Conservation (phyloP, 1,140 invertebrate species). For the Aphidius gifuensis region DNA sequence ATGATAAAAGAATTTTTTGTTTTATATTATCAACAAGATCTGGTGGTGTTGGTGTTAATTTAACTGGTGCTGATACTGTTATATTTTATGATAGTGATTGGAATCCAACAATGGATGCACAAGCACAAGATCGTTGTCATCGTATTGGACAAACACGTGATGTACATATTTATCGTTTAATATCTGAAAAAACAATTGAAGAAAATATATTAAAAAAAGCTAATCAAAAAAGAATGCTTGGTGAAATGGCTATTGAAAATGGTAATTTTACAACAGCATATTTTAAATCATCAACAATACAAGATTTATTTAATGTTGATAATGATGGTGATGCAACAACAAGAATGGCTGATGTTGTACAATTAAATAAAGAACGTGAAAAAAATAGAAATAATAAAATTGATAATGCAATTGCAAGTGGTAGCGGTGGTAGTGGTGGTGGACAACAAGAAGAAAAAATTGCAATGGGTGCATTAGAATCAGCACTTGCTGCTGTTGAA, state of each 20-base stretch:
- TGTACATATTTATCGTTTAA: slow-evolving; percentile 97
- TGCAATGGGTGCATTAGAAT: slow-evolving; percentile 71
- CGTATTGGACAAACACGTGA: slow-evolving; percentile 98
- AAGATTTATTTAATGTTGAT: slow-evolving; percentile 86
- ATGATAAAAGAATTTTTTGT: slow-evolving; percentile 90
- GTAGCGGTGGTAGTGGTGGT: slow-evolving; percentile 5
- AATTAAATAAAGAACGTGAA: slow-evolving; percentile 54
- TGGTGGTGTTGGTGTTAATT: slow-evolving; percentile 97
- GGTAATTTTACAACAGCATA: slow-evolving; percentile 98
- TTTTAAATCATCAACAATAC: slow-evolving; percentile 91
- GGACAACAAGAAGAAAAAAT: slow-evolving; percentile 56
- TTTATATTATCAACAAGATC: slow-evolving; percentile 98
- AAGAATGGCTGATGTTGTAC: slow-evolving; percentile 64
- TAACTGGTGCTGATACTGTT: slow-evolving; percentile 98
- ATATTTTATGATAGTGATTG: slow-evolving; percentile 99
- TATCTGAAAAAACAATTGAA: slow-evolving; percentile 96
- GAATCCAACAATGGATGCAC: slow-evolving; percentile 99
- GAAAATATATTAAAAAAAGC: slow-evolving; percentile 99
- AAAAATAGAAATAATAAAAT: slow-evolving; percentile 38
- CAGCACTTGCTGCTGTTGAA: slow-evolving; percentile 85
- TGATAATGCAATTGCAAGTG: too few species aligned
- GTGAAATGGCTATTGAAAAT: slow-evolving; percentile 96
- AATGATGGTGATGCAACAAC: slow-evolving; percentile 60
- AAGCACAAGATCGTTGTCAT: slow-evolving; percentile 97
- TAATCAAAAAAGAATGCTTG: slow-evolving; percentile 93